Conservation (phyloP, 23 tunicate species). For the Halocynthia aurantium region DNA sequence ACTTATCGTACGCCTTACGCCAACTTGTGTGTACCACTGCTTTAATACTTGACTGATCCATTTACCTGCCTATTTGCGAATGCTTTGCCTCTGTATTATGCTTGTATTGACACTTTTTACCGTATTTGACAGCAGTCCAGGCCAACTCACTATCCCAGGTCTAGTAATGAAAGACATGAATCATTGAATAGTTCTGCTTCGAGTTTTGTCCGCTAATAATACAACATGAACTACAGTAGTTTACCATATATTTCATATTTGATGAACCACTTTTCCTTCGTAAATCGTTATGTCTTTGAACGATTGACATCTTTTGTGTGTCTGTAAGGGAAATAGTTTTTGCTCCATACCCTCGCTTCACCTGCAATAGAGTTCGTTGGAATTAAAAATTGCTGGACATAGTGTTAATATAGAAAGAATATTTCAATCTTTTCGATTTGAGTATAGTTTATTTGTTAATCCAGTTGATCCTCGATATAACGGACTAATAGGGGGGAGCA, state of each 20-base stretch:
- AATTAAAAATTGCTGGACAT: no score
- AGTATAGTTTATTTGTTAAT: no score
- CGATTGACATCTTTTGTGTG: slow-evolving; percentile 20
- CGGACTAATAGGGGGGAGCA: no score
- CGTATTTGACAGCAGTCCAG: slow-evolving; percentile 30
- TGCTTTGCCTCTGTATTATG: slow-evolving; percentile 35
- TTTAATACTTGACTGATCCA: not conserved
- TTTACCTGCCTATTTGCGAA: slow-evolving; percentile 26
- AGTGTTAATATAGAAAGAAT: no score
- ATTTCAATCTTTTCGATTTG: no score
- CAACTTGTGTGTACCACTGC: no score
- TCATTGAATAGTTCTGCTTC: not conserved
- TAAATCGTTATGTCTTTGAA: slow-evolving; percentile 35
- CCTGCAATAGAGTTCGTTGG: no score
- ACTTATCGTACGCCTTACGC: no score
- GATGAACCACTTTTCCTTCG: slow-evolving; percentile 38
- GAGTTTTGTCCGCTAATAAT: not conserved
- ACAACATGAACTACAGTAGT: not conserved
- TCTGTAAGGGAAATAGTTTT: slow-evolving; percentile 7
- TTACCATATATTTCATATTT: slow-evolving; percentile 58
- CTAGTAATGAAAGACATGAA: slow-evolving; percentile 12
- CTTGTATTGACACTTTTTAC: slow-evolving; percentile 41
- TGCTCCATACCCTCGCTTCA: no score
- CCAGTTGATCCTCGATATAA: no score
- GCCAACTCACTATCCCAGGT: slow-evolving; percentile 70